Base-by-base conservation (phyloP, 2,888 invertebrate species). In the Cephus rjabovi region DNA sequence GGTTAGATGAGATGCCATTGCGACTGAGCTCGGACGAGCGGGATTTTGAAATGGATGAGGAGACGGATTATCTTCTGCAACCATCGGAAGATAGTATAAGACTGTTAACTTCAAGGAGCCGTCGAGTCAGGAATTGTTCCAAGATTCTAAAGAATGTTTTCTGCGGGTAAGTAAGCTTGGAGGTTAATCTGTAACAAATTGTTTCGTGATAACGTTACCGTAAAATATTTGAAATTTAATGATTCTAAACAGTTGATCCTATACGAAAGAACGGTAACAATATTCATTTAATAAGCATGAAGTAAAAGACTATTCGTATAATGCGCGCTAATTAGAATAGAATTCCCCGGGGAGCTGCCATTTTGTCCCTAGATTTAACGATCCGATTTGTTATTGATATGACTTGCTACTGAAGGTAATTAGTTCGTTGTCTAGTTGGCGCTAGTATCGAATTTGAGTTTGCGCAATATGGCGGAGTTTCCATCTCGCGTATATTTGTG, bases 1-100 rank as follows among this genome's bases (percentile, higher is more conserved):
- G 91, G 88, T 85, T 91, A 84, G 91, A 91, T 82, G 91, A 91
- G 83, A 87, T 91, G 91, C 90, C 91, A 83, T 79, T 91, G 80
- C 87, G 90, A 79, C 84, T 90, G 69, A 91, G 89, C 83, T 87
- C 90, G 71, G 91, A 91, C 74, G 91, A 91, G 86, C 90, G 88
- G 82, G 89, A 91, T 83, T 91, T 91, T 85, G 91, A 91, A 85
- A 91, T 91, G 91, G 91, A 91, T 81, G 91, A 91, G 78, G 91
- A 91, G 80, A 91, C 91, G 0, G 91, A 91, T 80, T 91, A 90
- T 84, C 87, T 91, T 74, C 85, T 91, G 35, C 91, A 90, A 37
- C 88, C 91, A 6, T 84, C 86, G 74, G 91, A 90, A 79, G 90
- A 89, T 73, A 90, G 87, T 83, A 88, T 90, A 75, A 82, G 89